Conservation (phyloP, 2,113 vertebrate species). For the Nymphicus hollandicus region DNA sequence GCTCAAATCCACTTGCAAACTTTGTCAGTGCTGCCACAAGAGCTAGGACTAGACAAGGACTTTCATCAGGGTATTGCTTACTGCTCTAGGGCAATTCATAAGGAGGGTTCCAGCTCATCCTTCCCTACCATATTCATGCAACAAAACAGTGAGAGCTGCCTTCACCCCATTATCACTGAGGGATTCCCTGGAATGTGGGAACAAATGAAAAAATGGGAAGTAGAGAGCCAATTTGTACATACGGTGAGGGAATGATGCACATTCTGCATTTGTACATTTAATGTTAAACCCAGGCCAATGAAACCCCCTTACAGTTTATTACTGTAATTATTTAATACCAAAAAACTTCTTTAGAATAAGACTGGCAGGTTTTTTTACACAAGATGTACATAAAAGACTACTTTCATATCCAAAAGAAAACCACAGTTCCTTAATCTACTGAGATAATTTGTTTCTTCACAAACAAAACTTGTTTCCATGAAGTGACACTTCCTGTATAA, state of each 20-base stretch:
- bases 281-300: not conserved
- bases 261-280: not conserved
- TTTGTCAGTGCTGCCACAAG: fast-evolving
- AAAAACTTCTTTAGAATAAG: not conserved
- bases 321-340: not conserved
- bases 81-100: not conserved
- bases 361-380: not conserved
- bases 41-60: not conserved
- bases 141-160: not conserved
- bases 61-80: not conserved
- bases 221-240: not conserved
- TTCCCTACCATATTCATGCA: not conserved
- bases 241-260: not conserved
- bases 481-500: not conserved
- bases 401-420: not conserved
- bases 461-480: not conserved
- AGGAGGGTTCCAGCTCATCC: not conserved
- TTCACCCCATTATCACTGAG: not conserved
- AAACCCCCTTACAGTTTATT: not conserved
- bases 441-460: not conserved
- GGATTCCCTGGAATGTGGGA: not conserved
- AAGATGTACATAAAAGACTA: not conserved
- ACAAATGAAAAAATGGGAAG: not conserved
- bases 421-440: not conserved
- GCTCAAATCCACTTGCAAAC: not conserved